Conservation (phyloP, 1,140 invertebrate genomes). For the Atopsyche davidsoni region DNA sequence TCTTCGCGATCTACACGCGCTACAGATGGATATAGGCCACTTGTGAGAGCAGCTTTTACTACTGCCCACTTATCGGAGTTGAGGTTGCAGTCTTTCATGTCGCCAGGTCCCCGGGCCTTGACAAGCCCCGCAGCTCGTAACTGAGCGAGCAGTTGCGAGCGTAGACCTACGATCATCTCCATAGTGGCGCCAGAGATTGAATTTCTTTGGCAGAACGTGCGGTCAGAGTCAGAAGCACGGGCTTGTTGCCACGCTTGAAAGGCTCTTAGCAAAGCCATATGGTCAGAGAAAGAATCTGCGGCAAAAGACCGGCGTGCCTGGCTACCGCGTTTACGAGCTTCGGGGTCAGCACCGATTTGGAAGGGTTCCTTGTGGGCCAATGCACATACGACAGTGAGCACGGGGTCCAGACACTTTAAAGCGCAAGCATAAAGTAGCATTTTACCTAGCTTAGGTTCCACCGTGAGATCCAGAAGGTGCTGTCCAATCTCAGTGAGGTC, state of each 20-base stretch:
- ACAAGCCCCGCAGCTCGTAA: slow-evolving; percentile 82
- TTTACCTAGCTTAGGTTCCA: slow-evolving; percentile 88
- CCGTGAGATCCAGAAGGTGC: slow-evolving; percentile 80
- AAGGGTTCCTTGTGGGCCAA: slow-evolving; percentile 83
- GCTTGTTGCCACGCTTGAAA: slow-evolving; percentile 79
- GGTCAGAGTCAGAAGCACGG: slow-evolving; percentile 60
- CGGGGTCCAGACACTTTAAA: slow-evolving; percentile 89
- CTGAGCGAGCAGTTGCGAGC: slow-evolving; percentile 76
- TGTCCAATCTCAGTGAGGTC: slow-evolving; percentile 73
- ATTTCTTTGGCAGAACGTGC: slow-evolving; percentile 71
- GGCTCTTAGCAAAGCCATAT: slow-evolving; percentile 78
- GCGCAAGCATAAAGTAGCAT: slow-evolving; percentile 87
- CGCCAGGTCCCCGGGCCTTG: slow-evolving; percentile 63
- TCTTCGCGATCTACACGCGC: slow-evolving; percentile 54
- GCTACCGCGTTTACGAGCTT: slow-evolving; percentile 56
- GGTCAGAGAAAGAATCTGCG: slow-evolving; percentile 79
- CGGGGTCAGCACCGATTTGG: slow-evolving; percentile 62
- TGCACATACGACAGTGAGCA: slow-evolving; percentile 86
- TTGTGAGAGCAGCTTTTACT: slow-evolving; percentile 83
- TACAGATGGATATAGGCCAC: slow-evolving; percentile 84
- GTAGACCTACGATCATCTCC: slow-evolving; percentile 76
- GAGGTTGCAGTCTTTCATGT: slow-evolving; percentile 71
- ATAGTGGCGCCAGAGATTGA: slow-evolving; percentile 76
- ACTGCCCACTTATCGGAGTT: slow-evolving; percentile 89
- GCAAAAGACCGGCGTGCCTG: slow-evolving; percentile 64